Evolutionary conservation across 2,888 invertebrate genomes (phyloP).

Genomic region (Halocaridina rubra): DNA sequence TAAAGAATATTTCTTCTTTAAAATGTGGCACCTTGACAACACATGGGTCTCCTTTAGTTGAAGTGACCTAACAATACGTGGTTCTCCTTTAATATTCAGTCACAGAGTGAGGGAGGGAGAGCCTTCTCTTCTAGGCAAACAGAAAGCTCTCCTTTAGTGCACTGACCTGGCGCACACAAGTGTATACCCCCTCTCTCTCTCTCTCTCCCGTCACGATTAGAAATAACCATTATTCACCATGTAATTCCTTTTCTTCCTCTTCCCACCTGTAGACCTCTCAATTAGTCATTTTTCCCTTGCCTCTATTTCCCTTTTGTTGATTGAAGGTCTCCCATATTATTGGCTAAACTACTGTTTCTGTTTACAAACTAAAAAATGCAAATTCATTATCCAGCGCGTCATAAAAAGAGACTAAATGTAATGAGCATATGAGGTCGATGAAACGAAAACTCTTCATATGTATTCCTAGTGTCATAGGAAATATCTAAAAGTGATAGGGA

Average conservation of each 20-base stretch:
- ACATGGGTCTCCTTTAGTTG: not conserved
- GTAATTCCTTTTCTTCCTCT: not conserved
- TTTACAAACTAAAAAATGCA: too few relatives aligned
- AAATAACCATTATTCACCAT: not conserved
- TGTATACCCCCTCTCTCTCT: not conserved
- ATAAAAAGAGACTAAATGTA: too few relatives aligned
- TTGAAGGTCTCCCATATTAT: too few relatives aligned
- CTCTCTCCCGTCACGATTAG: not conserved
- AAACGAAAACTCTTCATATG: too few relatives aligned
- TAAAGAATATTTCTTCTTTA: not conserved
- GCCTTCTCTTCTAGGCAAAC: not conserved
- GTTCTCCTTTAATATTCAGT: not conserved
- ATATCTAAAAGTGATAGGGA: too few relatives aligned
- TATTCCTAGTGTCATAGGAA: too few relatives aligned
- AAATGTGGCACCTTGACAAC: not conserved
- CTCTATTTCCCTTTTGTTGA: too few relatives aligned
- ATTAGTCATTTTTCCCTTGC: not conserved
- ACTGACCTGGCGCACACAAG: not conserved
- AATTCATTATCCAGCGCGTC: too few relatives aligned
- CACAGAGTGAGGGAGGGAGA: too few relatives aligned
- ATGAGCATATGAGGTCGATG: too few relatives aligned
- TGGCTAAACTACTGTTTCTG: too few relatives aligned
- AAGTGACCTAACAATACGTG: not conserved
- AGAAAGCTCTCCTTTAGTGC: not conserved
- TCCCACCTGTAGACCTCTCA: not conserved